Evolutionary conservation across 2,113 vertebrate species (phyloP).

Genomic region (Corydoras maculifer): DNA sequence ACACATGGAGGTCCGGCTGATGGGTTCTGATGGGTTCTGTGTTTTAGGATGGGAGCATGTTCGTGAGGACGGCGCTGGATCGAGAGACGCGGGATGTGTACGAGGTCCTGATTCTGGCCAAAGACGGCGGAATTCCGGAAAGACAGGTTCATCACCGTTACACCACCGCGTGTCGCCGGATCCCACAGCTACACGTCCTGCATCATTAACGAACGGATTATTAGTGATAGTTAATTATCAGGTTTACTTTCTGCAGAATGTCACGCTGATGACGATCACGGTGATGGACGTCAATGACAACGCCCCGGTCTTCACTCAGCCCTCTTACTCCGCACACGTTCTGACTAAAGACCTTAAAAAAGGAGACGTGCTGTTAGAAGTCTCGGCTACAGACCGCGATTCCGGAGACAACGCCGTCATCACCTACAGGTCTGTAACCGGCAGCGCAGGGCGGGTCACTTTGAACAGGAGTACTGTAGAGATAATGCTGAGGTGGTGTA

Average conservation of each 20-base stretch:
- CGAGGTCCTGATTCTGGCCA: slow-evolving; percentile 58
- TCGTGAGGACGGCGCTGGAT: slow-evolving; percentile 56
- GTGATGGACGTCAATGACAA: slow-evolving; percentile 66
- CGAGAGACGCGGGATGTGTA: slow-evolving; percentile 62
- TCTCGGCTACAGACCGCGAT: slow-evolving; percentile 61
- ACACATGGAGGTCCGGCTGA: too few species aligned
- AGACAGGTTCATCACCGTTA: slow-evolving; percentile 52
- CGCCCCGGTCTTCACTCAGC: slow-evolving; percentile 54
- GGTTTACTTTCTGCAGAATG: slow-evolving; percentile 53
- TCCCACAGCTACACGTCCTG: too few species aligned
- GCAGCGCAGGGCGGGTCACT: too few species aligned
- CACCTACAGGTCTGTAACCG: slow-evolving; percentile 55
- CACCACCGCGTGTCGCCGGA: too few species aligned
- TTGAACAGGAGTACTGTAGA: too few species aligned
- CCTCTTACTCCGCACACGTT: slow-evolving; percentile 44
- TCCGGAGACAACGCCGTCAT: slow-evolving; percentile 54
- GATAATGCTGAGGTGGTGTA: too few species aligned
- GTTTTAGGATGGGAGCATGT: slow-evolving; percentile 64
- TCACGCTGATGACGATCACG: slow-evolving; percentile 57
- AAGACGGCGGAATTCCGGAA: slow-evolving; percentile 60
- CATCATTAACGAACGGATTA: too few species aligned
- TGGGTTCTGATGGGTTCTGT: neutral
- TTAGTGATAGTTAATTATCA: too few species aligned
- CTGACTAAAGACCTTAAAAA: slow-evolving; percentile 47
- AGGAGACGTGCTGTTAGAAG: slow-evolving; percentile 46